Evolutionary conservation across 2,113 vertebrate species (phyloP).

Genomic region (Dermatemys mawii): DNA sequence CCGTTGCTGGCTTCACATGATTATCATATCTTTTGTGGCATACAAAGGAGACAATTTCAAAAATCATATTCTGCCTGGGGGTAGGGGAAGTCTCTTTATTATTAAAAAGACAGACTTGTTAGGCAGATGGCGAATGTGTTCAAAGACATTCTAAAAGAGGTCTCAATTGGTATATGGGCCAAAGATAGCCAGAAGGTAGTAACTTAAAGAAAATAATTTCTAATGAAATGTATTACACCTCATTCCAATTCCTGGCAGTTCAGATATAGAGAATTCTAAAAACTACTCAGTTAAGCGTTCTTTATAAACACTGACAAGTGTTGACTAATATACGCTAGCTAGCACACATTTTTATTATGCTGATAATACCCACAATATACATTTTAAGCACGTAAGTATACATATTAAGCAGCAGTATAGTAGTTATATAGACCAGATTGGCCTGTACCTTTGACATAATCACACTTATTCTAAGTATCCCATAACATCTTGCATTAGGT

Average conservation of each 20-base stretch:
- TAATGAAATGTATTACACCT: not conserved
- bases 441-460: not conserved
- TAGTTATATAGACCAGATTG: not conserved
- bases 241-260: constrained; percentile 4
- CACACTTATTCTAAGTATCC: not conserved
- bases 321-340: not conserved
- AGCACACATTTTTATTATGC: not conserved
- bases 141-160: not conserved
- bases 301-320: constrained; percentile 66
- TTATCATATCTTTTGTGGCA: not conserved
- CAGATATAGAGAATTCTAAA: not conserved
- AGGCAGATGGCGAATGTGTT: constrained; percentile 16
- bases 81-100: not conserved
- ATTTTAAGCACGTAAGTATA: not conserved
- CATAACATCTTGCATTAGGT: not conserved
- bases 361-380: not conserved
- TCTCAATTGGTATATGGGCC: not conserved
- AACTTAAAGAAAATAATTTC: not conserved
- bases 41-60: not conserved
- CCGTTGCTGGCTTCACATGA: not conserved
- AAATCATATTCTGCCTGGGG: not conserved
- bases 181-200: constrained; percentile 10
- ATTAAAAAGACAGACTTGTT: constrained; percentile 16
- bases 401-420: not conserved
- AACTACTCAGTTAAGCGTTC: constrained; percentile 26